phyloP scores from a whole-genome alignment of 2,888 invertebrate genomes.

The Lithodes maja region DNA sequence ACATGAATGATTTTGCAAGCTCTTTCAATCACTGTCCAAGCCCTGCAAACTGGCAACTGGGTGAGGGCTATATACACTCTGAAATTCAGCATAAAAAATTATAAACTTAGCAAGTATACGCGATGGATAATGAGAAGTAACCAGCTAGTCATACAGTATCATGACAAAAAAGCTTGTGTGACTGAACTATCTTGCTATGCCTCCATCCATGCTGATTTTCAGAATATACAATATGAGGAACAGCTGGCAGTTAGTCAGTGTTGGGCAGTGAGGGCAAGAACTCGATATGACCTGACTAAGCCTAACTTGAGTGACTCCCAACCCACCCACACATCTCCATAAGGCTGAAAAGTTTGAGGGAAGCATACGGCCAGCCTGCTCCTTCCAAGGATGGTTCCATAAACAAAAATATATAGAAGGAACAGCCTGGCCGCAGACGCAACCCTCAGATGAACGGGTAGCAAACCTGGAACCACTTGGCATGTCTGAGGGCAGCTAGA shows the following conservation, averaged over 20 bases:
- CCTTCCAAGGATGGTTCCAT: constrained; percentile 29
- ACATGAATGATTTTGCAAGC: constrained; percentile 65
- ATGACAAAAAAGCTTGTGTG: not conserved
- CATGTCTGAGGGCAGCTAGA: constrained; percentile 99
- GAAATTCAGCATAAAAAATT: constrained; percentile 64
- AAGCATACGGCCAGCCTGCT: constrained; percentile 55
- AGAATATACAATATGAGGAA: constrained; percentile 49
- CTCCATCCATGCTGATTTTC: constrained; percentile 66
- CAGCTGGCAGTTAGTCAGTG: constrained; percentile 56
- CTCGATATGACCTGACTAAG: constrained; percentile 61
- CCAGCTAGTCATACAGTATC: not conserved
- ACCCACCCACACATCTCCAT: constrained; percentile 70
- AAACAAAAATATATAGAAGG: constrained; percentile 39
- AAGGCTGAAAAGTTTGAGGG: constrained; percentile 71
- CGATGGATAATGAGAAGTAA: not conserved
- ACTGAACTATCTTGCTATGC: constrained; percentile 52
- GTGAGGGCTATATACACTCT: constrained; percentile 48
- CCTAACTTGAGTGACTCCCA: constrained; percentile 53
- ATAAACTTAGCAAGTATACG: constrained; percentile 50
- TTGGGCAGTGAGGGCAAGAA: constrained; percentile 62
- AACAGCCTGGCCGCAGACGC: constrained; percentile 37
- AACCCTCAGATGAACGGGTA: constrained; percentile 70
- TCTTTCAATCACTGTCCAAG: constrained; percentile 64
- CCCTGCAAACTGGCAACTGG: constrained; percentile 55
- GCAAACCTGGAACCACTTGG: constrained; percentile 99